A percentile compares a stretch with the other conserved stretches of the same genome.
phyloP scores from a whole-genome alignment of 2,113 vertebrate genomes.

The Chinchilla lanigera region DNA sequence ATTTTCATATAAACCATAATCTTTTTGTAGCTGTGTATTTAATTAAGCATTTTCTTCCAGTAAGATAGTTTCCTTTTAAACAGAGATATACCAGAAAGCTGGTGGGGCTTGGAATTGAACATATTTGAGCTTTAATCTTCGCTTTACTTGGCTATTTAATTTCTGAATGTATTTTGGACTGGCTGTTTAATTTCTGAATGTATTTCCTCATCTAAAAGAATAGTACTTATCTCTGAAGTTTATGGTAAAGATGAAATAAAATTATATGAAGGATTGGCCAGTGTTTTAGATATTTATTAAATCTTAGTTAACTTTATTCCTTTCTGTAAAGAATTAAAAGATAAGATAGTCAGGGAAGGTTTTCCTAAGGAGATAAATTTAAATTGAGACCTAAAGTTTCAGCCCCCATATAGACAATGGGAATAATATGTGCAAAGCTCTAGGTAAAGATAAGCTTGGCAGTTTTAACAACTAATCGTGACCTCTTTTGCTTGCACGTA shows the following conservation, averaged over 20 bases:
- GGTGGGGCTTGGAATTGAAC: constrained; percentile 36
- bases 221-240: constrained; percentile 14
- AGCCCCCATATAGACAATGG: background rate
- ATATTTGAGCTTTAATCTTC: background rate
- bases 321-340: constrained; percentile 29
- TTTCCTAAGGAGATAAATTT: constrained; percentile 19
- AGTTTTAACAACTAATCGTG: background rate
- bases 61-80: constrained; percentile 41
- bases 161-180: background rate
- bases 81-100: background rate
- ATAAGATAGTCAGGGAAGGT: background rate
- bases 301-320: constrained; percentile 46
- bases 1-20: constrained; percentile 35
- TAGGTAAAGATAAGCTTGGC: background rate
- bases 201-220: background rate
- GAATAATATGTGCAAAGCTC: background rate
- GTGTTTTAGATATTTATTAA: constrained; percentile 28
- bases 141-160: constrained; percentile 42
- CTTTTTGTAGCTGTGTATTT: constrained; percentile 53
- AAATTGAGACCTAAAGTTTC: background rate
- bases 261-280: background rate
- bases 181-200: constrained; percentile 24
- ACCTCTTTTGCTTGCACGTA: background rate
- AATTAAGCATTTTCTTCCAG: constrained; percentile 52
- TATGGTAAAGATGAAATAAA: constrained; percentile 51